Evolutionary conservation across 2,113 vertebrate species (phyloP), one percentile per base, ranked within the genome.

Genomic region (Psittacula cyanocephala): DNA sequence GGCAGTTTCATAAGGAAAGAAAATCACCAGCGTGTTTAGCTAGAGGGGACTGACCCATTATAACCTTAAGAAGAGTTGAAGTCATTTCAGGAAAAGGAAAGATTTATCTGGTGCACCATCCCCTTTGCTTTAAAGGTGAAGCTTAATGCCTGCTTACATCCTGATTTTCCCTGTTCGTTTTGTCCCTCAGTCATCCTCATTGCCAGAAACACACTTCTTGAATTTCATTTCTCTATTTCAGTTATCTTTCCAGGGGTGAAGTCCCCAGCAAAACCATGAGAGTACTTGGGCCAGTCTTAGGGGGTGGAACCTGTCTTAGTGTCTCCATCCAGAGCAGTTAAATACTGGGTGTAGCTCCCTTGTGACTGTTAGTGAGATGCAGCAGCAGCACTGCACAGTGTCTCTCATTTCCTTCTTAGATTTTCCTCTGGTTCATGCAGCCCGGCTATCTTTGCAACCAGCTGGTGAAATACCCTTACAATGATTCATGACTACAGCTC

Each of bases 1-100:
- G 71, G 55, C 71, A 82, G 90, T 97, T 98, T 96, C 96, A 88
- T 79, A 83, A 91, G 96, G 96, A 97, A 97, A 89, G 92, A 96
- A 81, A 95, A 96, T 79, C 69, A 92, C 83, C 35, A 91, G 31
- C 39, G 8, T 95, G 79, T 97, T 97, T 88, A 96, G 81, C 68
- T 76, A 35, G 50, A 91, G 88, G 49, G 81, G 52, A 6, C 8
- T 95, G 95, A 89, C 75, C 93, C 53, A 33, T 84, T 86, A 41
- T 90, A 96, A 88, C 92, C 95, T 95, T 89, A 96, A 93, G 84
- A 82, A 87, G 50, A 94, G 76, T 79, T 89, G 72, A 84, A 57
- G 16, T 76, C 9, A 88, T 86, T 72, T 81, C 68, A 88, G 55
- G 77, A 87, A 89, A 91, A 55, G 25, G 50, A 86, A 70, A 88